These are phyloP conservation scores for Orientallactaga sibirica DNA, from an alignment of 2,797 vertebrate genomes.

Conservation along the genomic window DNA sequence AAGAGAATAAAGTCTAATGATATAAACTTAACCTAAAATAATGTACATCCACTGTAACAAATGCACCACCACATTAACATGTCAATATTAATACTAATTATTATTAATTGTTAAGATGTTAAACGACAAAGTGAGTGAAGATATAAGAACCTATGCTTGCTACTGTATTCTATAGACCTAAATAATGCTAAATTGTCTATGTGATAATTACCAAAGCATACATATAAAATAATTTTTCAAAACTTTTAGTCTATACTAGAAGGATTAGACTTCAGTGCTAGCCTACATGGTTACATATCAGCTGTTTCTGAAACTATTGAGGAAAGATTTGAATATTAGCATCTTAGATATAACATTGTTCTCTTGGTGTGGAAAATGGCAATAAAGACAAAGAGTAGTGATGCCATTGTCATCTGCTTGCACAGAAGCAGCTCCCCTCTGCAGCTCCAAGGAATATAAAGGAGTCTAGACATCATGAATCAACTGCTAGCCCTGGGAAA, in stretches of 20 bases:
- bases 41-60: not conserved
- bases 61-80: not conserved
- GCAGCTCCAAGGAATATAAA: not conserved
- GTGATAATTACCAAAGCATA: not conserved
- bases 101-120: not conserved
- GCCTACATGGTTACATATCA: not conserved
- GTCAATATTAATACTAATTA: too few relatives aligned
- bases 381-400: not conserved
- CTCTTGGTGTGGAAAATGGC: not conserved
- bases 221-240: not conserved
- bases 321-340: not conserved
- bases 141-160: not conserved
- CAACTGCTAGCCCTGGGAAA: not conserved
- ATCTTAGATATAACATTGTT: not conserved
- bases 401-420: not conserved
- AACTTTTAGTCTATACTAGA: not conserved
- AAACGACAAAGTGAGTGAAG: too few relatives aligned
- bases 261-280: not conserved
- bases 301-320: not conserved
- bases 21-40: not conserved
- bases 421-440: not conserved
- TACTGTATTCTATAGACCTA: not conserved
- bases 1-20: not conserved
- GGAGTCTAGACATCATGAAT: not conserved
- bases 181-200: not conserved